Conservation (phyloP, 37 sponge, comb jelly and placozoan species). For the Diacarnus erythraeanus region DNA sequence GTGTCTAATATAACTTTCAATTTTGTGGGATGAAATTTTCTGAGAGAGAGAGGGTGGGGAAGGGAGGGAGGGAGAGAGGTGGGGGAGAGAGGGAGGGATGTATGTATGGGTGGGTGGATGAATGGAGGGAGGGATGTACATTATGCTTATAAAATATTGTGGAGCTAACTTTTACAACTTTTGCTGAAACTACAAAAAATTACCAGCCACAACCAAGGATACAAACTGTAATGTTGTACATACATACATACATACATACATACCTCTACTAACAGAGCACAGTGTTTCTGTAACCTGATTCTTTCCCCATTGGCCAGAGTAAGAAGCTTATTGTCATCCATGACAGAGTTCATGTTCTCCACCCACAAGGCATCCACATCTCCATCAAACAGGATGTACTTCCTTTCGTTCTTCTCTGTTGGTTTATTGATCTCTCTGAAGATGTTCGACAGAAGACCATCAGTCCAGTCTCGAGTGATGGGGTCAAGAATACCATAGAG, state of each 20-base stretch:
- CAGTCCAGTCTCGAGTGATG: slow-evolving; percentile 98
- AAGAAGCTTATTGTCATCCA: slow-evolving; percentile 98
- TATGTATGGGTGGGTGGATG: no score
- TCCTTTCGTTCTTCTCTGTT: slow-evolving; percentile 96
- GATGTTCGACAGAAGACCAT: slow-evolving; percentile 98
- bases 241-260: not conserved
- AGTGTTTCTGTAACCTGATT: slow-evolving; percentile 96
- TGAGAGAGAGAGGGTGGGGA: no score
- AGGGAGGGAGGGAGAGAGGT: no score
- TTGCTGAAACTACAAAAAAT: no score
- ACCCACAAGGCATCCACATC: slow-evolving; percentile 99
- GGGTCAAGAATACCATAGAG: slow-evolving; percentile 99
- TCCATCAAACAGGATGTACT: slow-evolving; percentile 94
- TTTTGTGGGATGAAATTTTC: no score
- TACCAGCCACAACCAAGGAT: no score
- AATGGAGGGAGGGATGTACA: no score
- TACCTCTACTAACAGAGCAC: slow-evolving; percentile 96
- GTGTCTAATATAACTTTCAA: no score
- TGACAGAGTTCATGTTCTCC: slow-evolving; percentile 99
- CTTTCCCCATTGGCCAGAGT: slow-evolving; percentile 99
- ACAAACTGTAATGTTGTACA: no score
- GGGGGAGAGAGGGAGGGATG: no score
- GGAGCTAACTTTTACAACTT: no score
- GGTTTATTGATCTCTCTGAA: slow-evolving; percentile 98
- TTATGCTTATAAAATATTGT: no score